Percentiles rank a stretch among this genome's conserved stretches.
Conservation (phyloP, 2,113 vertebrate genomes). For the Ictalurus punctatus region DNA sequence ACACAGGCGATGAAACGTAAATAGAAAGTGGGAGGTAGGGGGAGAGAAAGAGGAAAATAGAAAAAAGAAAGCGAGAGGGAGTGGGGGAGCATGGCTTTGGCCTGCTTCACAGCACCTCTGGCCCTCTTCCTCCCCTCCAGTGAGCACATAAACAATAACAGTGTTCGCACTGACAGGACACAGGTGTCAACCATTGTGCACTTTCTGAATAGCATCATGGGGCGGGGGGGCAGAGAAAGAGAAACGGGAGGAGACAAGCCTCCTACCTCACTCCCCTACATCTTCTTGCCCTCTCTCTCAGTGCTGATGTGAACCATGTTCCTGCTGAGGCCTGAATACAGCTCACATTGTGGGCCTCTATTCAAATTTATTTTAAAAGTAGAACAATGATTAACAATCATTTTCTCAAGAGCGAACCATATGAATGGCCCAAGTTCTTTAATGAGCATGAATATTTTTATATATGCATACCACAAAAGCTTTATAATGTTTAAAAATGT, state of each 20-base stretch:
- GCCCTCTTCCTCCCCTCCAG: conserved; percentile 63
- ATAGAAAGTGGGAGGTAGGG: conserved; percentile 46
- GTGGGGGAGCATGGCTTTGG: conserved; percentile 38
- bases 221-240: conserved; percentile 13
- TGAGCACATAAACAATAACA: conserved; percentile 77
- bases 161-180: conserved; percentile 73
- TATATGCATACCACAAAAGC: neutral
- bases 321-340: conserved; percentile 2
- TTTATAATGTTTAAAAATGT: neutral
- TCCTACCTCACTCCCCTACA: conserved; percentile 48
- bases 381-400: neutral
- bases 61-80: conserved; percentile 17
- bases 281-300: conserved; percentile 1
- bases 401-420: neutral
- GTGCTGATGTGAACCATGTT: conserved; percentile 1
- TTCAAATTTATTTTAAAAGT: neutral
- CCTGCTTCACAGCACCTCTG: conserved; percentile 69
- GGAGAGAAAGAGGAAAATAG: conserved; percentile 35
- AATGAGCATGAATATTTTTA: neutral
- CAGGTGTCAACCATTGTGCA: conserved; percentile 78
- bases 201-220: conserved; percentile 65
- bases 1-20: conserved; percentile 36
- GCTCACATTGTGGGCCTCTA: neutral
- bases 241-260: conserved; percentile 62
- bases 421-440: neutral